phyloP scores from a whole-genome alignment of 2,113 vertebrate genomes.

The Desmodus rotundus region DNA sequence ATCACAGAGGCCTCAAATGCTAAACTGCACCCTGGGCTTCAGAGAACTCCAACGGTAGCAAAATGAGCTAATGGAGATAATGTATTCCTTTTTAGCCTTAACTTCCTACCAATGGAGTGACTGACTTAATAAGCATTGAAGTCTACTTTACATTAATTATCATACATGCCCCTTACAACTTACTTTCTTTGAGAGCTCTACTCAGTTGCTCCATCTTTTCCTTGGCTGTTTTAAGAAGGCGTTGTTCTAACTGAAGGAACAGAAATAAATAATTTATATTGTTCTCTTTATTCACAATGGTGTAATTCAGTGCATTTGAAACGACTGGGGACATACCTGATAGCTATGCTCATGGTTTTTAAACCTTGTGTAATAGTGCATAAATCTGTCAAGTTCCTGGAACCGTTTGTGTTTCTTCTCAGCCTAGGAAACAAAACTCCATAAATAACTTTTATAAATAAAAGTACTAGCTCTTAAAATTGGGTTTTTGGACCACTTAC shows the following conservation, averaged over 20 bases:
- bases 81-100: background rate
- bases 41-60: background rate
- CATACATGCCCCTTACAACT: slow-evolving; percentile 71
- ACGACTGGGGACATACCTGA: slow-evolving; percentile 84
- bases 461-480: slow-evolving; percentile 25
- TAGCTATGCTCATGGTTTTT: slow-evolving; percentile 99
- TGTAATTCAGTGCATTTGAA: slow-evolving; percentile 52
- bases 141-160: background rate
- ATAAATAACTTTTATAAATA: slow-evolving; percentile 40
- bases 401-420: slow-evolving; percentile 98
- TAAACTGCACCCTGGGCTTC: background rate
- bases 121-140: background rate
- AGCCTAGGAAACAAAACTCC: slow-evolving; percentile 84
- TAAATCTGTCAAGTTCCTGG: slow-evolving; percentile 99
- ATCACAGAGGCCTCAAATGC: background rate
- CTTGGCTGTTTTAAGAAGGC: slow-evolving; percentile 98
- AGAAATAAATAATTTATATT: slow-evolving; percentile 52
- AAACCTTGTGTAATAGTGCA: slow-evolving; percentile 99
- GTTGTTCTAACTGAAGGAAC: slow-evolving; percentile 92
- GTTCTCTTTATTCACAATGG: slow-evolving; percentile 42
- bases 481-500: background rate
- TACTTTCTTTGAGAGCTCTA: slow-evolving; percentile 94
- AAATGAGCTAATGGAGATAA: background rate
- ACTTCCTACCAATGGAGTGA: background rate
- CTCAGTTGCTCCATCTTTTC: slow-evolving; percentile 99